Evolutionary conservation across 2,113 vertebrate species (phyloP).

Genomic region (Hippolais icterina): DNA sequence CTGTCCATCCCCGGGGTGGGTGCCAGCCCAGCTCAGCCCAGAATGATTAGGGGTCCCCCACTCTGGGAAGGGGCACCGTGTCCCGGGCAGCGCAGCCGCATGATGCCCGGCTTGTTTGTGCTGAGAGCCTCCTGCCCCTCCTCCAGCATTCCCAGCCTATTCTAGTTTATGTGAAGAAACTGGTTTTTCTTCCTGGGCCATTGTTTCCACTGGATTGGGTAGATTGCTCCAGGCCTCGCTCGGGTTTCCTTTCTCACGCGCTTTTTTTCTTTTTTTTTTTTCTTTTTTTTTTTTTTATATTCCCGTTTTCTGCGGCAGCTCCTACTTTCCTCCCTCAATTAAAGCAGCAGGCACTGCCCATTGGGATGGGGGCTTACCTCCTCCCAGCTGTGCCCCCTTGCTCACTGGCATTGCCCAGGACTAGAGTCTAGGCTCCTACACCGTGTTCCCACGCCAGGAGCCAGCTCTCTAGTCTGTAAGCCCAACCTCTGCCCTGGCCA

Average conservation of each 20-base stretch:
- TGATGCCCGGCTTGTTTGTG: neutral
- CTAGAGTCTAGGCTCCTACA: neutral
- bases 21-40: neutral
- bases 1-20: neutral
- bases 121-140: neutral
- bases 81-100: neutral
- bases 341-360: neutral
- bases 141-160: slow-evolving; percentile 23
- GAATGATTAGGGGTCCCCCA: neutral
- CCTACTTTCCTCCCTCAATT: neutral
- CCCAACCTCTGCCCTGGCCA: neutral
- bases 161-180: slow-evolving; percentile 58
- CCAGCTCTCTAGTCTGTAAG: accelerated
- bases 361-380: accelerated
- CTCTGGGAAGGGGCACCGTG: neutral
- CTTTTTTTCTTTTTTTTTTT: neutral
- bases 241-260: slow-evolving; percentile 73
- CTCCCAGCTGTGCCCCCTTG: neutral
- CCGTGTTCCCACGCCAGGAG: accelerated
- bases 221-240: slow-evolving; percentile 63
- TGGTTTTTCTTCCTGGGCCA: slow-evolving; percentile 70
- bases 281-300: neutral
- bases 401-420: neutral
- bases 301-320: neutral
- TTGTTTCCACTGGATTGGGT: slow-evolving; percentile 70